Conservation (phyloP, 2,113 vertebrate species). For the Seriola quinqueradiata region DNA sequence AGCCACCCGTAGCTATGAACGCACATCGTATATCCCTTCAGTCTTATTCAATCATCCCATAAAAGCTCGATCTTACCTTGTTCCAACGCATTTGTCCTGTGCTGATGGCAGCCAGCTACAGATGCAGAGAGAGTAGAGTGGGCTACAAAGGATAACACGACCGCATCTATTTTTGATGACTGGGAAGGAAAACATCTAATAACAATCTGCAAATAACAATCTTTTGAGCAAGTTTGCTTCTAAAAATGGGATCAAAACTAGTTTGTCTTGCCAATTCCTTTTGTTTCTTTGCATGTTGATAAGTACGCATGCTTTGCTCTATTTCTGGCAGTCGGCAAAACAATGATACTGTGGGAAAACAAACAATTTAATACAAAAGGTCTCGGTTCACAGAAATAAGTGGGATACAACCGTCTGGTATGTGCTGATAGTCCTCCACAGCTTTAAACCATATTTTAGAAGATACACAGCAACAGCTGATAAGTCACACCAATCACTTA, state of each 20-base stretch:
- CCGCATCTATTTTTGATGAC: slow-evolving; percentile 63
- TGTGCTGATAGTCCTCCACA: slow-evolving; percentile 16
- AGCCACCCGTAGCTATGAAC: slow-evolving; percentile 21
- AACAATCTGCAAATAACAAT: slow-evolving; percentile 69
- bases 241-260: slow-evolving; percentile 74
- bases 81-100: slow-evolving; percentile 34
- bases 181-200: slow-evolving; percentile 64
- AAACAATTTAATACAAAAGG: slow-evolving; percentile 58
- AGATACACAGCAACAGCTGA: not conserved
- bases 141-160: slow-evolving; percentile 42
- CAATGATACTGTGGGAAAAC: slow-evolving; percentile 70
- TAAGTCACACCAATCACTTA: not conserved
- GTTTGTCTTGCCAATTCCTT: slow-evolving; percentile 62
- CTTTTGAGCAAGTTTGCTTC: slow-evolving; percentile 44
- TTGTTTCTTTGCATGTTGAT: slow-evolving; percentile 67
- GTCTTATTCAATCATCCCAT: slow-evolving; percentile 48
- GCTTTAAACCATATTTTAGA: slow-evolving; percentile 5
- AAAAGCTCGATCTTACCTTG: slow-evolving; percentile 40
- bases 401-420: slow-evolving; percentile 14
- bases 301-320: slow-evolving; percentile 58
- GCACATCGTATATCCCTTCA: slow-evolving; percentile 4
- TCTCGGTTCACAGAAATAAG: slow-evolving; percentile 24
- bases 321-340: slow-evolving; percentile 67
- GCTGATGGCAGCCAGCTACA: slow-evolving; percentile 22
- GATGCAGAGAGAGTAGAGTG: slow-evolving; percentile 14